These are phyloP conservation scores for Lophius piscatorius DNA, from an alignment of 2,113 vertebrate species.

Conservation along the genomic window DNA sequence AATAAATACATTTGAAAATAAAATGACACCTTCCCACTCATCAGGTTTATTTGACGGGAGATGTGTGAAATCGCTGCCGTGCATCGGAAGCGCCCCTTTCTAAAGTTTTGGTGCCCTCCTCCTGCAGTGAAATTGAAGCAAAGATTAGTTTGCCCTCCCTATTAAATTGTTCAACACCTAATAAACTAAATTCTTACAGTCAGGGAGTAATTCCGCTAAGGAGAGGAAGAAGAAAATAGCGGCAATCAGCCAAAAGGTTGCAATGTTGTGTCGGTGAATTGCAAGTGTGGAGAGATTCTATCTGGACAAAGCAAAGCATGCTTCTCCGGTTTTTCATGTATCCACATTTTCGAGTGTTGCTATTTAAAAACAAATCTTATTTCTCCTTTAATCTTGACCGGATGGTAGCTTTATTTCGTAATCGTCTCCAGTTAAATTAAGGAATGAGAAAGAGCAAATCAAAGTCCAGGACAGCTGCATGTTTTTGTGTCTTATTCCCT, in stretches of 20 bases:
- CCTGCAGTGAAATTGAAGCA: conserved; percentile 50
- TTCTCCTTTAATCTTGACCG: conserved; percentile 1
- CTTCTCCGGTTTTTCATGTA: conserved; percentile 21
- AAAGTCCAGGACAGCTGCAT: conserved; percentile 4
- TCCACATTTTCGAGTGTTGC: no score
- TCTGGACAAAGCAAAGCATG: conserved; percentile 64
- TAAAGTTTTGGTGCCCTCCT: conserved; percentile 49
- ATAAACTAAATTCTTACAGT: conserved; percentile 66
- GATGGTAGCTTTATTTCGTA: conserved; percentile 4
- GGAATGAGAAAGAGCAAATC: neutral
- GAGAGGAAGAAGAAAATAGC: conserved; percentile 67
- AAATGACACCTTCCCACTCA: conserved; percentile 63
- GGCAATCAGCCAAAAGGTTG: conserved; percentile 70
- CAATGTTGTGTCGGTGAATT: conserved; percentile 72
- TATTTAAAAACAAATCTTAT: neutral
- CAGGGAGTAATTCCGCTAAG: conserved; percentile 69
- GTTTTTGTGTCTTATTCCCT: conserved; percentile 1
- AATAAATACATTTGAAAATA: conserved; percentile 75
- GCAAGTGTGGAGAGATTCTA: conserved; percentile 71
- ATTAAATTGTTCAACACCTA: conserved; percentile 62
- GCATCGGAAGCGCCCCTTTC: conserved; percentile 37
- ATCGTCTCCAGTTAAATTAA: neutral
- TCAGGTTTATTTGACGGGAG: conserved; percentile 40
- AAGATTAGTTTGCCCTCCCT: conserved; percentile 56
- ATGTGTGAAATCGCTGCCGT: conserved; percentile 35